A percentile compares a stretch with the other conserved stretches of the same genome.
Conservation (phyloP, 2,113 vertebrate species). For the Maccullochella peelii region DNA sequence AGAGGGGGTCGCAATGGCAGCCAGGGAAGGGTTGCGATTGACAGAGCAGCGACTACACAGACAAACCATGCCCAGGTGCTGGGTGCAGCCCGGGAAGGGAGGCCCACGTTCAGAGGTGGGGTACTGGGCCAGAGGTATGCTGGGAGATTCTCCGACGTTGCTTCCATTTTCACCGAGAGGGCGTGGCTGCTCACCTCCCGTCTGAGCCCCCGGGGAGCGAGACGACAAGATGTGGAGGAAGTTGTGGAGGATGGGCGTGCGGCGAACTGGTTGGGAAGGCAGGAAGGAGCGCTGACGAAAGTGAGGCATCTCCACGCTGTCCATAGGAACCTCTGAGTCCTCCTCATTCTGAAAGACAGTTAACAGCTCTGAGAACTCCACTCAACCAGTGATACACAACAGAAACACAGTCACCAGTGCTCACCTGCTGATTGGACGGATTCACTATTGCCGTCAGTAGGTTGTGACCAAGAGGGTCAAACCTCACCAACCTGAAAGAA, state of each 20-base stretch:
- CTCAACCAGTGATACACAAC: accelerated
- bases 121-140: conserved; percentile 89
- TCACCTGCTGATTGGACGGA: conserved; percentile 98
- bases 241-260: conserved; percentile 98
- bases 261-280: conserved; percentile 95
- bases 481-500: conserved; percentile 92
- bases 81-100: conserved; percentile 92
- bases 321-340: conserved; percentile 96
- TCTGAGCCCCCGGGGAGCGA: conserved; percentile 91
- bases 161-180: conserved; percentile 86
- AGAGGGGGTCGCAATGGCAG: conserved; percentile 76
- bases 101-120: conserved; percentile 87
- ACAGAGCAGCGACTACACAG: conserved; percentile 94
- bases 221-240: conserved; percentile 99
- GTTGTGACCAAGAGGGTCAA: conserved; percentile 98
- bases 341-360: conserved; percentile 89
- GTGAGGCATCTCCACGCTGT: conserved; percentile 95
- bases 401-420: not conserved
- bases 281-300: conserved; percentile 96
- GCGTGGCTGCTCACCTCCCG: conserved; percentile 89
- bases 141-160: conserved; percentile 86
- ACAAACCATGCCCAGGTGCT: conserved; percentile 96
- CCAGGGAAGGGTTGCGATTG: conserved; percentile 85
- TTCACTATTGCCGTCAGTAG: conserved; percentile 98
- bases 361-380: not conserved